A percentile compares a stretch with the other conserved stretches of the same genome.
phyloP scores from a whole-genome alignment of 2,113 vertebrate species.

The Tachysurus vachellii region DNA sequence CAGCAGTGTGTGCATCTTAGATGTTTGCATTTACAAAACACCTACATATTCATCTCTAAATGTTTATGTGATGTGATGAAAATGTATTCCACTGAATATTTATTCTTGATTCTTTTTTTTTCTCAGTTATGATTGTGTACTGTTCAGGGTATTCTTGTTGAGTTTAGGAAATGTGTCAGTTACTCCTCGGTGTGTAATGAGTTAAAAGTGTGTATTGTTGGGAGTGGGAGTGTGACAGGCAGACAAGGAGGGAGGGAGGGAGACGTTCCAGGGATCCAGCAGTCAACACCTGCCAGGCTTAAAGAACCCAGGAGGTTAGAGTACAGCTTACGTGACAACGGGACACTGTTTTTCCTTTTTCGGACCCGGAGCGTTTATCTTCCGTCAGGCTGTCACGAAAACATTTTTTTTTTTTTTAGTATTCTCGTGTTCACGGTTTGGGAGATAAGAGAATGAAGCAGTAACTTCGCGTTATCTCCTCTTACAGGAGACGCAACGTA shows the following conservation, averaged over 20 bases:
- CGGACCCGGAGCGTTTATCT: slow-evolving; percentile 3
- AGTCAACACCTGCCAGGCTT: slow-evolving; percentile 51
- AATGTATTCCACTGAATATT: too few relatives aligned
- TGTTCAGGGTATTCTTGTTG: background rate
- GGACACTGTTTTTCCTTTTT: slow-evolving; percentile 7
- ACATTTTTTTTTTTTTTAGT: background rate
- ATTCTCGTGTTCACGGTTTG: slow-evolving; percentile 4
- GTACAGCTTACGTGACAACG: slow-evolving; percentile 40
- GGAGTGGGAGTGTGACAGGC: slow-evolving; percentile 27
- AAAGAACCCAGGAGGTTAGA: background rate
- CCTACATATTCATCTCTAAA: too few relatives aligned
- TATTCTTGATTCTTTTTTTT: too few relatives aligned
- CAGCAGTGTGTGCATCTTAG: too few relatives aligned
- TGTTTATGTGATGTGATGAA: too few relatives aligned
- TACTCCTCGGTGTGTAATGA: background rate
- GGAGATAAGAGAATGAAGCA: slow-evolving; percentile 28
- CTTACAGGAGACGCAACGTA: background rate
- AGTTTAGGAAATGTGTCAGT: background rate
- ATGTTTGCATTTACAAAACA: too few relatives aligned
- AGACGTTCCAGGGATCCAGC: slow-evolving; percentile 23
- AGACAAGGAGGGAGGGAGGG: background rate
- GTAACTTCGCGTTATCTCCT: background rate
- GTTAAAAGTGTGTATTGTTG: slow-evolving; percentile 17
- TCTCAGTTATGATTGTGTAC: background rate
- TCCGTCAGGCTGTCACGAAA: slow-evolving; percentile 27